phyloP scores from a whole-genome alignment of 2,888 invertebrate genomes.

The Parochlus steinenii region DNA sequence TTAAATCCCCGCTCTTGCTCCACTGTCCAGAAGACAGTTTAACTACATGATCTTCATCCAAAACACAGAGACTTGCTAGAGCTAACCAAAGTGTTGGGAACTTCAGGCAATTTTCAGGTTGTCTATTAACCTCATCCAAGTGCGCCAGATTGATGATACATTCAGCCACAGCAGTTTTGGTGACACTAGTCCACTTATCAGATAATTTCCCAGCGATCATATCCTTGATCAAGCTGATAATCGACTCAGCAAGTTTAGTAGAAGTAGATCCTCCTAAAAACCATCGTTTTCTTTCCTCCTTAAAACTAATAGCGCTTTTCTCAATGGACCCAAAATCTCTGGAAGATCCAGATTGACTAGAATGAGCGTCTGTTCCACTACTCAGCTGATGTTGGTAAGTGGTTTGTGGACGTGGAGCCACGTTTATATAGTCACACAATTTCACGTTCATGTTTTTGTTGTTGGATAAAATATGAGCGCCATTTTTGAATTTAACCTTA shows the following conservation, averaged over 20 bases:
- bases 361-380: constrained; percentile 27
- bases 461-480: constrained; percentile 4
- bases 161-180: constrained; percentile 75
- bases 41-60: constrained; percentile 83
- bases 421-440: constrained; percentile 10
- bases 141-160: constrained; percentile 72
- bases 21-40: constrained; percentile 61
- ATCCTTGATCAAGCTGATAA: constrained; percentile 74
- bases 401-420: constrained; percentile 29
- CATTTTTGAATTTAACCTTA: constrained; percentile 12
- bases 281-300: constrained; percentile 38
- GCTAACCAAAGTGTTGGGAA: constrained; percentile 83
- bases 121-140: constrained; percentile 55
- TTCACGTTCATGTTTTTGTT: constrained; percentile 10
- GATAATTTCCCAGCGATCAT: constrained; percentile 85
- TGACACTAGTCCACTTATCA: constrained; percentile 69
- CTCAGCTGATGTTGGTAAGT: constrained; percentile 22
- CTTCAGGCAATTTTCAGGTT: constrained; percentile 61
- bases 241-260: constrained; percentile 72
- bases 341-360: constrained; percentile 22
- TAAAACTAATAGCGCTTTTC: constrained; percentile 1
- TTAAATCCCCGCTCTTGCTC: constrained; percentile 39
- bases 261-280: constrained; percentile 75
- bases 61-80: constrained; percentile 79
- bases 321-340: constrained; percentile 6